phyloP scores from a whole-genome alignment of 2,113 vertebrate species.

The Cnemophilus loriae region DNA sequence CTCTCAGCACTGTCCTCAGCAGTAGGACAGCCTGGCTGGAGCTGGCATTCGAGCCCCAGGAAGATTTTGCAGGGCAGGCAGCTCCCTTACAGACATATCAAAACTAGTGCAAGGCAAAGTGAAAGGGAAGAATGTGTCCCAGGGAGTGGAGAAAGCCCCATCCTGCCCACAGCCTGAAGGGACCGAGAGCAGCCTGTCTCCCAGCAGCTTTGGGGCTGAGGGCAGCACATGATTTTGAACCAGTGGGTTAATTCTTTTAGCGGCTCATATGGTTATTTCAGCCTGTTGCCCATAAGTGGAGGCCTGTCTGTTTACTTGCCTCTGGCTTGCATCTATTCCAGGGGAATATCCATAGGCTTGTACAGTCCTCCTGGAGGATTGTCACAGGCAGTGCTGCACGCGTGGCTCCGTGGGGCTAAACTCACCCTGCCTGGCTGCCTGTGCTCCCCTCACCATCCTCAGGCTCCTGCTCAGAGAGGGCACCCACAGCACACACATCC shows the following conservation, averaged over 20 bases:
- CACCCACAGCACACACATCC: neutral
- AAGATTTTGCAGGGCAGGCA: neutral
- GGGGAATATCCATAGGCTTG: neutral
- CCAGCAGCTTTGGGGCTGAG: neutral
- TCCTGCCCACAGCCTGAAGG: neutral
- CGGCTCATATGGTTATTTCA: neutral
- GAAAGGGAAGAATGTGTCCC: neutral
- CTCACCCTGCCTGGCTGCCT: neutral
- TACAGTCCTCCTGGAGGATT: neutral
- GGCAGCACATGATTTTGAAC: neutral
- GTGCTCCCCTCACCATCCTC: neutral
- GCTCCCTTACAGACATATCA: neutral
- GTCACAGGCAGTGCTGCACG: accelerated
- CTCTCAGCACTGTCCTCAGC: neutral
- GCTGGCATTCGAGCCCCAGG: neutral
- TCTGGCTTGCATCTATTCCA: neutral
- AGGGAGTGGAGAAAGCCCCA: neutral
- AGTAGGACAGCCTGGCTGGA: neutral
- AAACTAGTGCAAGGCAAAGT: neutral
- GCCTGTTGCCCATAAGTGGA: neutral
- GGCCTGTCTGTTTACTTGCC: neutral
- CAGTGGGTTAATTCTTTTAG: neutral
- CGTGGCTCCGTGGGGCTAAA: accelerated
- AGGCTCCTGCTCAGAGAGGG: neutral
- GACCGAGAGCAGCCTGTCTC: neutral